phyloP scores from a whole-genome alignment of 2,888 invertebrate genomes.

The Nasonia oneida region DNA sequence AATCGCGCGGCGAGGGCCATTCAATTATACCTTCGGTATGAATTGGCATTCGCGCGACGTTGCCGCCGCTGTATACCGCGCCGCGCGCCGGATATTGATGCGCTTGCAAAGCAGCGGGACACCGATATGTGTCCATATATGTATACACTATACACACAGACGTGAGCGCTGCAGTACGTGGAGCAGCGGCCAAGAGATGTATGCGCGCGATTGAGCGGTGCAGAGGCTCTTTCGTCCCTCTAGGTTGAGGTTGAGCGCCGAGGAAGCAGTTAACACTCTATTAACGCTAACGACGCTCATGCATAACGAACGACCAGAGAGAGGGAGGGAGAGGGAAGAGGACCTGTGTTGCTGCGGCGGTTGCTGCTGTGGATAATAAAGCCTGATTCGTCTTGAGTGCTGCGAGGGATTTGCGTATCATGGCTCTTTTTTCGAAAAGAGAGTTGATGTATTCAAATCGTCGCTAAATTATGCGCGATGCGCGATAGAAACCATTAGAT shows the following conservation, averaged over 20 bases:
- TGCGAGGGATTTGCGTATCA: background rate
- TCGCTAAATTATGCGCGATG: background rate
- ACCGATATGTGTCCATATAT: conserved; percentile 59
- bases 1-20: conserved; percentile 59
- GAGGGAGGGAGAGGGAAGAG: background rate
- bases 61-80: conserved; percentile 71
- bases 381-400: conserved; percentile 1
- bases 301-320: conserved; percentile 73
- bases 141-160: background rate
- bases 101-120: conserved; percentile 76
- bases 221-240: conserved; percentile 42
- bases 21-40: conserved; percentile 73
- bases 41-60: conserved; percentile 66
- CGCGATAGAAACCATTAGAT: background rate
- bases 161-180: background rate
- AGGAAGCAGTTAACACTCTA: conserved; percentile 79
- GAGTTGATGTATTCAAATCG: background rate
- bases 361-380: background rate
- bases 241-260: conserved; percentile 67
- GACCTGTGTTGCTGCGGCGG: background rate
- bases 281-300: conserved; percentile 79
- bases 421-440: background rate
- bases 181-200: background rate
- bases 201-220: conserved; percentile 28
- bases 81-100: conserved; percentile 73